These are phyloP conservation scores for Gephyroberyx darwinii DNA, from an alignment of 2,797 vertebrate genomes.

Conservation along the genomic window DNA sequence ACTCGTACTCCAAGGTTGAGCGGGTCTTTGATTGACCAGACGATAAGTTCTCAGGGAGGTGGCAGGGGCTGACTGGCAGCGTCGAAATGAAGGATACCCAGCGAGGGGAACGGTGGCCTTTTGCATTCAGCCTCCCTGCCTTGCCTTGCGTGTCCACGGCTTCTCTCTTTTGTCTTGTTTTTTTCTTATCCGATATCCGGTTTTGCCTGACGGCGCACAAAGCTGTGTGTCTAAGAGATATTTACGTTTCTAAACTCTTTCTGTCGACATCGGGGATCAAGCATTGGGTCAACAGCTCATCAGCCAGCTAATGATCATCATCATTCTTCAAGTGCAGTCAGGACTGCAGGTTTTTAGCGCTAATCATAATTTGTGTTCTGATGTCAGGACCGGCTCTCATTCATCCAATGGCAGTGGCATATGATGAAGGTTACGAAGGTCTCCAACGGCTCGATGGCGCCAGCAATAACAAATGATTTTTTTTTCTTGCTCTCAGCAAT, in stretches of 20 bases:
- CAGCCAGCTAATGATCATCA: slow-evolving; percentile 35
- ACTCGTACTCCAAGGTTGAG: slow-evolving; percentile 66
- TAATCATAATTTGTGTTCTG: background rate
- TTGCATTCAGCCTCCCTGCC: slow-evolving; percentile 41
- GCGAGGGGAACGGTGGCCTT: slow-evolving; percentile 23
- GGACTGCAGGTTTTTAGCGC: background rate
- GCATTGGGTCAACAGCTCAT: slow-evolving; percentile 38
- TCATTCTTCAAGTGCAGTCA: slow-evolving; percentile 7
- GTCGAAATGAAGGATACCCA: slow-evolving; percentile 30
- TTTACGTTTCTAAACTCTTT: slow-evolving; percentile 8
- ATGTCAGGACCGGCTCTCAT: no score
- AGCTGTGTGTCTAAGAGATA: slow-evolving; percentile 14
- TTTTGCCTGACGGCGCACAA: slow-evolving; percentile 51
- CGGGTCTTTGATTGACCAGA: slow-evolving; percentile 73
- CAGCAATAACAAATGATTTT: background rate
- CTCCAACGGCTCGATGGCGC: background rate
- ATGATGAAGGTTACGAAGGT: background rate
- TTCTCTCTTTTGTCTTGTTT: slow-evolving; percentile 19
- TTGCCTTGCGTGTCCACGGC: background rate
- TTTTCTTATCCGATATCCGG: slow-evolving; percentile 26
- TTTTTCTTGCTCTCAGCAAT: slow-evolving; percentile 4
- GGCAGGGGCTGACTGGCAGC: slow-evolving; percentile 41
- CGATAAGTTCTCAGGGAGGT: slow-evolving; percentile 51
- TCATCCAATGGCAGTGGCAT: background rate
- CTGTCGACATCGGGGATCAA: slow-evolving; percentile 39